These are phyloP conservation scores for Melipona bicolor DNA, from an alignment of 2,888 invertebrate species.

Conservation along the genomic window DNA sequence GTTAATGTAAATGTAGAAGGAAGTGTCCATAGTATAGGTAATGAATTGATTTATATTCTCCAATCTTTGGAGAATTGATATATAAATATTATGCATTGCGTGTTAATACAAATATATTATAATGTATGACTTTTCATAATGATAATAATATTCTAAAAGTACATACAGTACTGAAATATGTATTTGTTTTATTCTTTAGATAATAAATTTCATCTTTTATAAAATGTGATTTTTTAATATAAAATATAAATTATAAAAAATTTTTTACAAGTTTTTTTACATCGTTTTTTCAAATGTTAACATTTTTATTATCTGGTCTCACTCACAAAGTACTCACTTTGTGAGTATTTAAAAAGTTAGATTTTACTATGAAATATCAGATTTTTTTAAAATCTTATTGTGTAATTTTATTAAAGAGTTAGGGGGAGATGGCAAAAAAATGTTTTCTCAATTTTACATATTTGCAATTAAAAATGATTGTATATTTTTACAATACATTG, in stretches of 20 bases:
- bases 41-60: slow-evolving; percentile 74
- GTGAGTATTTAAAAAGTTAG: not conserved
- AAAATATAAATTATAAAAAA: not conserved
- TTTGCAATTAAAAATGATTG: not conserved
- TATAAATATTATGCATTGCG: not conserved
- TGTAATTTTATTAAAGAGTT: not conserved
- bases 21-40: slow-evolving; percentile 70
- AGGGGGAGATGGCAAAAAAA: not conserved
- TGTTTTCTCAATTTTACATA: not conserved
- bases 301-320: not conserved
- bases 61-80: slow-evolving; percentile 29
- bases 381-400: not conserved
- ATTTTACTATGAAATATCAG: not conserved
- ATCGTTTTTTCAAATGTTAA: not conserved
- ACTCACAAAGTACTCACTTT: not conserved
- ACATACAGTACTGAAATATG: not conserved
- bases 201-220: slow-evolving; percentile 1
- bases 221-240: not conserved
- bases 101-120: slow-evolving; percentile 2
- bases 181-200: not conserved
- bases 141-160: not conserved
- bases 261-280: not conserved
- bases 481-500: not conserved
- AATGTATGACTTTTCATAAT: slow-evolving; percentile 32
- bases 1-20: slow-evolving; percentile 68